Conservation (phyloP, 2,888 invertebrate genomes). For the Criorhina ranunculi region DNA sequence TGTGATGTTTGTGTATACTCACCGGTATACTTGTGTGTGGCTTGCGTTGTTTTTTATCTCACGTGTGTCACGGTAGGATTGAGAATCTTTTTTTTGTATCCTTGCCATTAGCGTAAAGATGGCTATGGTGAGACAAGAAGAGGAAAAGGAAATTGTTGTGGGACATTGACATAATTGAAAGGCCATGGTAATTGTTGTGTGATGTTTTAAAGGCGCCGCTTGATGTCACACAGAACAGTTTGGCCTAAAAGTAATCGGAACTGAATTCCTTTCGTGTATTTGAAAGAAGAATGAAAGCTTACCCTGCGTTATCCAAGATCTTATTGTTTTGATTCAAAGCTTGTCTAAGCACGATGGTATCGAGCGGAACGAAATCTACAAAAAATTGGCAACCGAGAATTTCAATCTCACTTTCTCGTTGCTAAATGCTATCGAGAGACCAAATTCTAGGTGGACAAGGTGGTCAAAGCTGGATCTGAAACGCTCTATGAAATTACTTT, state of each 20-base stretch:
- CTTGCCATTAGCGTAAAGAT: not conserved
- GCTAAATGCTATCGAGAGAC: too few relatives aligned
- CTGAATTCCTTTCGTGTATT: too few relatives aligned
- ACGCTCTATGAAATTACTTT: too few relatives aligned
- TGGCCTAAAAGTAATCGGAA: not conserved
- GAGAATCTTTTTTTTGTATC: conserved; percentile 12
- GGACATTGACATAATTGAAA: conserved; percentile 29
- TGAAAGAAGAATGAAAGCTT: too few relatives aligned
- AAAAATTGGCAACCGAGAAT: too few relatives aligned
- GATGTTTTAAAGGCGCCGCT: conserved; percentile 9
- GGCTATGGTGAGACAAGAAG: not conserved
- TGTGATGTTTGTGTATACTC: conserved; percentile 12
- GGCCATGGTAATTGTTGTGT: conserved; percentile 3
- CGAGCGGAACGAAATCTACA: too few relatives aligned
- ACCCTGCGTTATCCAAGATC: too few relatives aligned
- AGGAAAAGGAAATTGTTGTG: not conserved
- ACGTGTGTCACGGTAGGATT: conserved; percentile 18
- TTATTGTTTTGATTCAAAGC: too few relatives aligned
- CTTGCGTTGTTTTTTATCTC: conserved; percentile 23
- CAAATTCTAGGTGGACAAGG: too few relatives aligned
- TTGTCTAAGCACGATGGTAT: too few relatives aligned
- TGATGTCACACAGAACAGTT: conserved; percentile 1
- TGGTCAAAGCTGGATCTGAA: too few relatives aligned
- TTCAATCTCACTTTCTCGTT: too few relatives aligned
- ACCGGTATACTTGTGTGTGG: not conserved